Conservation (phyloP, 2,888 invertebrate species). For the Coelopa pilipes region DNA sequence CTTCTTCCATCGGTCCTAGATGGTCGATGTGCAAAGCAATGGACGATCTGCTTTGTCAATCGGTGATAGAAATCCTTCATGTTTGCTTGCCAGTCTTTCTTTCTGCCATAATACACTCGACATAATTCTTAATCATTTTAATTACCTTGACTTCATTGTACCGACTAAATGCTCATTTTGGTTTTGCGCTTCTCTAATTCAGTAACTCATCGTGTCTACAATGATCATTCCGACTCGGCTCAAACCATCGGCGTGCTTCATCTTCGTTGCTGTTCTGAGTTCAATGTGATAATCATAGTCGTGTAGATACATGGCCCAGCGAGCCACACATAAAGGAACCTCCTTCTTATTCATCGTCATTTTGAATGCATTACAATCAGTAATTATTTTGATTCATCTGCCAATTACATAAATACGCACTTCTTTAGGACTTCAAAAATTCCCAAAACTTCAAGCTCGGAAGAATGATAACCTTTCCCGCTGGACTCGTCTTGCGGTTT, state of each 20-base stretch:
- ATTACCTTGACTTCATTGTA: conserved; percentile 37
- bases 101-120: conserved; percentile 42
- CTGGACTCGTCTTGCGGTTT: conserved; percentile 16
- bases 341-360: conserved; percentile 26
- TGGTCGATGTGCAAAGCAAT: conserved; percentile 56
- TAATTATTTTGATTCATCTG: conserved; percentile 18
- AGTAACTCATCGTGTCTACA: conserved; percentile 9
- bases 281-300: conserved; percentile 26
- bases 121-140: conserved; percentile 35
- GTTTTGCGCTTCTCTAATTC: conserved; percentile 10
- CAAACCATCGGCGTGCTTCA: conserved; percentile 31
- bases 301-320: conserved; percentile 32
- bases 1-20: conserved; percentile 53
- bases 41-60: conserved; percentile 55
- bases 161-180: conserved; percentile 36
- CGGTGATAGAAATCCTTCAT: conserved; percentile 54
- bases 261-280: conserved; percentile 24
- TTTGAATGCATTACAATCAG: conserved; percentile 32
- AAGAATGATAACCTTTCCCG: conserved; percentile 26
- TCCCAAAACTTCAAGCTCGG: conserved; percentile 26
- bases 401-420: conserved; percentile 16
- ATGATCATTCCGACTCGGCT: conserved; percentile 21
- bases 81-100: conserved; percentile 55
- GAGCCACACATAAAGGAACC: conserved; percentile 13
- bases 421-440: conserved; percentile 20